Evolutionary conservation across 2,888 invertebrate genomes (phyloP), one percentile per base, ranked within the genome.

Genomic region (Pollenia angustigena): DNA sequence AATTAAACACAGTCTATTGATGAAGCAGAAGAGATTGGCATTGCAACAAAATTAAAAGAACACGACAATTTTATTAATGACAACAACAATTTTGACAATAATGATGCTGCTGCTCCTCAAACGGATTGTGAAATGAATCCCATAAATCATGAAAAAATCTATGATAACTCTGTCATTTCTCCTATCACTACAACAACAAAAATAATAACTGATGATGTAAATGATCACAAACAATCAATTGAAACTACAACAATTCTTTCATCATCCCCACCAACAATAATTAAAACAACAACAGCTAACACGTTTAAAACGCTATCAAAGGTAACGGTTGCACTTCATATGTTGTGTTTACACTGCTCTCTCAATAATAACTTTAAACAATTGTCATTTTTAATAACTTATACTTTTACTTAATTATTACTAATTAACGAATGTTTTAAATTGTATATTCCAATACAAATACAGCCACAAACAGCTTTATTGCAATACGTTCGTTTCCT

Each of bases 51-150:
- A 79, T 54, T 66, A 44, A 40, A 52, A 32, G 32, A 32, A 66
- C 62, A 58, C 66, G 44, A 81, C 10, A 76, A 32, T 81, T 66
- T 44, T 8, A 56, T 68, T 18, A 68, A 68, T 50, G 72, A 81
- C 54, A 86, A 80, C 75, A 78, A 79, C 11, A 72, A 72, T 78
- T 50, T 60, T 66, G 42, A 68, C 88, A 85, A 85, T 78, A 85
- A 85, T 82, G 83, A 90, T 90, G 91, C 90, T 90, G 91, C 90
- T 90, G 90, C 88, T 52, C 12, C 18, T 58, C 23, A 46, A 52
- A 79, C 40, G 66, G 79, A 84, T 58, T 62, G 50, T 60, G 66
- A 80, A 78, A 72, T 81, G 48, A 76, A 71, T 71, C 23, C 60
- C 58, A 71, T 81, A 64, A 71, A 56, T 23, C 54, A 42, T 76